These are phyloP conservation scores for Tiliqua scincoides DNA, from an alignment of 2,113 vertebrate genomes.

Conservation along the genomic window DNA sequence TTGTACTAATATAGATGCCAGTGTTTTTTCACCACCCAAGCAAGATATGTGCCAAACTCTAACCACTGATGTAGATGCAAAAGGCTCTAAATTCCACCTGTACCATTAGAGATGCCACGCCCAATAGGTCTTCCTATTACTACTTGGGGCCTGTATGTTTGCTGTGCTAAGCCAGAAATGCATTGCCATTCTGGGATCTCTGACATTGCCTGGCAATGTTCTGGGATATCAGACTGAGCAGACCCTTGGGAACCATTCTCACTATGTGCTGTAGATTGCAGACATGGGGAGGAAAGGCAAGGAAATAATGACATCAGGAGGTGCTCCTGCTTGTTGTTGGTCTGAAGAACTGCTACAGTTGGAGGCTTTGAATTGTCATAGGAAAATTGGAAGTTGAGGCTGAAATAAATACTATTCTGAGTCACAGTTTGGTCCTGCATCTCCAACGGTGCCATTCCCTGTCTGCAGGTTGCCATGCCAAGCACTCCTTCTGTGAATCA, in stretches of 20 bases:
- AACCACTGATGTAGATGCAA: neutral
- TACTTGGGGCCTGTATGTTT: neutral
- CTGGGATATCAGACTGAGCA: neutral
- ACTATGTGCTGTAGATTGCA: neutral
- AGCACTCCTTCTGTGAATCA: conserved; percentile 90
- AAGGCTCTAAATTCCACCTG: neutral
- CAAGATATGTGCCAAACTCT: neutral
- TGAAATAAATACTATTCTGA: neutral
- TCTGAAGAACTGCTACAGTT: neutral
- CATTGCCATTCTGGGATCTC: neutral
- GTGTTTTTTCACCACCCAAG: neutral
- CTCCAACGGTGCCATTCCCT: neutral
- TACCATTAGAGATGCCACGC: neutral
- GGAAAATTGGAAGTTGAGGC: neutral
- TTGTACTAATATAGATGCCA: neutral
- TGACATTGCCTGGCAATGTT: too few species aligned
- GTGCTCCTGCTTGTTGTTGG: neutral
- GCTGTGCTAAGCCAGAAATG: neutral
- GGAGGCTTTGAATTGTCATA: neutral
- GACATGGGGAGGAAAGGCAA: neutral
- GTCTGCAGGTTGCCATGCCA: conserved; percentile 90
- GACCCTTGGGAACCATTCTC: neutral
- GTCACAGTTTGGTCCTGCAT: conserved; percentile 11
- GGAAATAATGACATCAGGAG: too few species aligned
- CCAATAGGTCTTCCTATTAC: neutral